These are phyloP conservation scores for Strigamia maritima DNA, from an alignment of 2,888 invertebrate species.

Conservation along the genomic window DNA sequence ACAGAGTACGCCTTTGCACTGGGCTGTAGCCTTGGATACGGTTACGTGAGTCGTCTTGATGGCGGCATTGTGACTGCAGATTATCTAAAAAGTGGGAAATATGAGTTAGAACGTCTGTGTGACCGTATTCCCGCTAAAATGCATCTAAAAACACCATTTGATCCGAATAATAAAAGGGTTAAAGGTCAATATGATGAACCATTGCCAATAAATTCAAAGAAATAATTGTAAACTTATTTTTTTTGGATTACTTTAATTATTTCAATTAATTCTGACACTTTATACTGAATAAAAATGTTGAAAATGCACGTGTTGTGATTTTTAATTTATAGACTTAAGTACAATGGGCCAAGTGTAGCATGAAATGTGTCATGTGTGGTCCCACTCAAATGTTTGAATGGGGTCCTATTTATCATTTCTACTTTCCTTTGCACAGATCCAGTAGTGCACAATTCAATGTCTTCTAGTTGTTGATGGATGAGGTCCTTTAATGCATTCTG, in stretches of 20 bases:
- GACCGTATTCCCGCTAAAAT: conserved; percentile 66
- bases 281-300: too few species aligned
- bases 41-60: conserved; percentile 60
- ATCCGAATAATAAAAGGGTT: conserved; percentile 71
- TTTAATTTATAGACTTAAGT: not conserved
- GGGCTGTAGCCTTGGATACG: conserved; percentile 62
- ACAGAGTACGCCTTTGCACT: conserved; percentile 71
- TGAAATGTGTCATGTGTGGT: not conserved
- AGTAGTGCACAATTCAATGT: not conserved
- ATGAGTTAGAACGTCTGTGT: conserved; percentile 78
- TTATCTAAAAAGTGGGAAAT: conserved; percentile 67
- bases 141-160: conserved; percentile 74
- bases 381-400: not conserved
- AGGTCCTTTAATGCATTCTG: not conserved
- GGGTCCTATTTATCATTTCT: not conserved
- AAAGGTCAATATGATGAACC: conserved; percentile 59
- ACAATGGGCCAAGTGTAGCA: not conserved
- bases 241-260: not conserved
- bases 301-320: not conserved
- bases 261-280: too few species aligned
- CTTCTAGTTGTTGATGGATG: not conserved
- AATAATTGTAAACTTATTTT: not conserved
- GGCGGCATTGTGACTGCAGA: conserved; percentile 64
- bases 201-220: conserved; percentile 35
- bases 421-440: not conserved